Conservation (phyloP, 2,113 vertebrate genomes). For the Neolamprologus ventralis region DNA sequence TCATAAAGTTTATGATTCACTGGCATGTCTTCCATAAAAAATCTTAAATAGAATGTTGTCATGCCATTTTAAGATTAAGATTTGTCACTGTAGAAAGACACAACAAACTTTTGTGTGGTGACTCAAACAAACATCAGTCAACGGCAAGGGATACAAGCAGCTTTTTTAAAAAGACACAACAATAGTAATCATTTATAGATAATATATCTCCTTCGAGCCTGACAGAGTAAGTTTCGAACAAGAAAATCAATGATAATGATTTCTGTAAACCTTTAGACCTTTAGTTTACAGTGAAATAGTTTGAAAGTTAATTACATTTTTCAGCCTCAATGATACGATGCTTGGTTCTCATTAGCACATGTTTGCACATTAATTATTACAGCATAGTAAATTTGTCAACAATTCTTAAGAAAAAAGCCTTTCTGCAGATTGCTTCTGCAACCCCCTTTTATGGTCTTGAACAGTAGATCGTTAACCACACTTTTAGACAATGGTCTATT, state of each 20-base stretch:
- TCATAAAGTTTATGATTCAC: not conserved
- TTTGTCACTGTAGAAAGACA: not conserved
- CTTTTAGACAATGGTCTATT: not conserved
- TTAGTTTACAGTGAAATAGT: not conserved
- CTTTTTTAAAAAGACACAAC: not conserved
- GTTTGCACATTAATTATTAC: not conserved
- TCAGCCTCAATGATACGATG: not conserved
- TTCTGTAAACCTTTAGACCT: not conserved
- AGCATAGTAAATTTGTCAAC: not conserved
- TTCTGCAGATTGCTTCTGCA: not conserved
- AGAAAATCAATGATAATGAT: not conserved
- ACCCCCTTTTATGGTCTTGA: not conserved
- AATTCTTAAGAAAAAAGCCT: not conserved
- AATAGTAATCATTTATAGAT: not conserved
- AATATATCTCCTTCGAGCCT: not conserved
- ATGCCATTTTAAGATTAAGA: not conserved
- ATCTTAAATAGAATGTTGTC: not conserved
- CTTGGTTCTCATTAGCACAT: not conserved
- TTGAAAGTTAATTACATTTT: not conserved
- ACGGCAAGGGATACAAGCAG: not conserved
- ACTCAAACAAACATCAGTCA: not conserved
- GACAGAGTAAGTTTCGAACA: not conserved
- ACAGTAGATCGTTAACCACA: not conserved
- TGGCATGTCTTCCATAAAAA: not conserved
- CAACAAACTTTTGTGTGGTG: not conserved